phyloP scores from a whole-genome alignment of 2,113 vertebrate species.

The Cyphomyrus discorhynchus region DNA sequence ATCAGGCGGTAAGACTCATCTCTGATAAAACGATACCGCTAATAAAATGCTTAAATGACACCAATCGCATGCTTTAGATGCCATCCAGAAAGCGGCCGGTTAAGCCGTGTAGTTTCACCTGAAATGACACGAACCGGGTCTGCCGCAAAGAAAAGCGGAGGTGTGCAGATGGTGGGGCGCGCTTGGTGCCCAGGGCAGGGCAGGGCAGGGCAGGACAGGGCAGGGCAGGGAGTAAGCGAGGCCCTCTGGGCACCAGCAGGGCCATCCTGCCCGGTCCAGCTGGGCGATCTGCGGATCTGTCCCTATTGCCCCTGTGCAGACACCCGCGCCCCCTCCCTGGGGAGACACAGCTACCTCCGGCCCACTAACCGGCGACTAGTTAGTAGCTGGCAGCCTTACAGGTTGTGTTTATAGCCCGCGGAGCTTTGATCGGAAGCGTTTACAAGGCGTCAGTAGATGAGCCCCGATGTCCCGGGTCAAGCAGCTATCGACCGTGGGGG shows the following conservation, averaged over 20 bases:
- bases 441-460: not conserved
- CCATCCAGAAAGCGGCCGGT: not conserved
- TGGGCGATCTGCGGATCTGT: not conserved
- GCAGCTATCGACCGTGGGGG: not conserved
- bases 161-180: not conserved
- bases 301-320: not conserved
- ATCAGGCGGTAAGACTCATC: not conserved
- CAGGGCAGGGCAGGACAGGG: not conserved
- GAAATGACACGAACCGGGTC: not conserved
- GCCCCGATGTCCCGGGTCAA: not conserved
- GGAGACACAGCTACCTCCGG: not conserved
- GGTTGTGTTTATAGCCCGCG: not conserved
- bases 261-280: not conserved
- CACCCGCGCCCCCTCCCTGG: not conserved
- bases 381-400: not conserved
- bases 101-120: not conserved
- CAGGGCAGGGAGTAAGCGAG: not conserved
- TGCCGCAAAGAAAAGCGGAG: not conserved
- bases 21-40: not conserved
- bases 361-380: not conserved
- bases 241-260: not conserved
- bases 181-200: not conserved
- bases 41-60: not conserved
- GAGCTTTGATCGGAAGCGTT: not conserved
- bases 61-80: not conserved